Base-by-base conservation (phyloP, 2,113 vertebrate genomes). In the Paralichthys olivaceus region DNA sequence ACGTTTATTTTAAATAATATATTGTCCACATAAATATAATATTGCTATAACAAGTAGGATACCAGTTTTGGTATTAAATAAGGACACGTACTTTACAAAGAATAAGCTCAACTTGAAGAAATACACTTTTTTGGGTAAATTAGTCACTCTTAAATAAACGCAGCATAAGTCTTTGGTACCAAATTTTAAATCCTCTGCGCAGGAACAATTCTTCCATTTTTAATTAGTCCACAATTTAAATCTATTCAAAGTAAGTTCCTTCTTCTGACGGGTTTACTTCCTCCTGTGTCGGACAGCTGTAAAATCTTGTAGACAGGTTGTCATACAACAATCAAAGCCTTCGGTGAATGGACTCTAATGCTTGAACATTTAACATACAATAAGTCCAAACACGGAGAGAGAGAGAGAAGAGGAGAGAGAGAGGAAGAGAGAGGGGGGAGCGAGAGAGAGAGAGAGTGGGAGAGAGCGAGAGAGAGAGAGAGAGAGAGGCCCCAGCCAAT, bases 291-390 rank as follows among this genome's bases (percentile, higher is more conserved):
- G 94, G 95, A 95, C 96, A 96, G 95, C 95, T 96, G 96, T 95
- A 95, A 95, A 94, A 95, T 95, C 93, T 93, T 93, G 96, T 95
- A 94, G 95, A 95, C 96, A 96, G 96, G 96, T 95, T 96, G 96
- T 96, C 95, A 96, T 95, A 94, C 95, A 95, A 95, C 95, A 94
- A 94, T 94, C 95, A 94, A 95, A 94, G 93, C 94, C 86, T 94
- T 93, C 92, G 90, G 92, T 95, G 94, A 96, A 95, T 94, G 94
- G 90, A 94, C 93, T 94, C 95, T 93, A 96, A 93, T 95, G 96
- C 96, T 89, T 94, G 93, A 95, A 93, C 93, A 96, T 95, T 95
- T 96, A 96, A 94, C 95, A 94, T 95, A 94, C 94, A 95, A 86
- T 93, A 94, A 91, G 94, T 95, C 93, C 94, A 93, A 95, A 93